phyloP scores from a whole-genome alignment of 2,888 invertebrate genomes.

The Pyrrhia umbra region DNA sequence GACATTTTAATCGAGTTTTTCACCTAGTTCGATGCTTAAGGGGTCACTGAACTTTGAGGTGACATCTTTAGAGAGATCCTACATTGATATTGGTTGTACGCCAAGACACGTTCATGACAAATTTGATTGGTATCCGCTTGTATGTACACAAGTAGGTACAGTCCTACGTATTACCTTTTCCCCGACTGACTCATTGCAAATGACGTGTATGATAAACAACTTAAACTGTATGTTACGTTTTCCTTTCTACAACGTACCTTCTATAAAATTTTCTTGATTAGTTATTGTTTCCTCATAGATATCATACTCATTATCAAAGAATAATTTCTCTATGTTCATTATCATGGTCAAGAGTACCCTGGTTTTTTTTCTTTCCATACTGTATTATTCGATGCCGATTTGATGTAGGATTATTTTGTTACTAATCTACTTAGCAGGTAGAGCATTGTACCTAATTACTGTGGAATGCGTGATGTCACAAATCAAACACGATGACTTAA shows the following conservation, averaged over 20 bases:
- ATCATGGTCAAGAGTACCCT: neutral
- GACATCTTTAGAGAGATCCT: neutral
- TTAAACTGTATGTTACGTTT: constrained; percentile 5
- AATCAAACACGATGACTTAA: constrained; percentile 61
- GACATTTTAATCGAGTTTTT: constrained; percentile 1
- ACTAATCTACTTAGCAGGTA: constrained; percentile 39
- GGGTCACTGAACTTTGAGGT: constrained; percentile 42
- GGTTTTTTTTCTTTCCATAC: neutral
- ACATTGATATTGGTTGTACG: constrained; percentile 25
- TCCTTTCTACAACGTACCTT: constrained; percentile 1
- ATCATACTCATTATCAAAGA: neutral
- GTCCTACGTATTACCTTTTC: constrained; percentile 15
- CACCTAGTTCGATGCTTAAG: constrained; percentile 27
- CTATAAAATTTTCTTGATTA: neutral
- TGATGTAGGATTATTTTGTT: constrained; percentile 4
- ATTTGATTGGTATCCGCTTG: constrained; percentile 14
- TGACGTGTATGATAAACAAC: constrained; percentile 30
- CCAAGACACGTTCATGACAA: constrained; percentile 21
- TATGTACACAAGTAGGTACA: neutral
- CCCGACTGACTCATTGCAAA: constrained; percentile 38
- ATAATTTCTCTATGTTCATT: neutral
- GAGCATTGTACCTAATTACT: constrained; percentile 35
- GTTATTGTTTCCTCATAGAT: no score
- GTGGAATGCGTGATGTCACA: constrained; percentile 62
- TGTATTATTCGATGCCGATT: neutral